Base-by-base conservation (phyloP, 2,888 invertebrate species). In the Dolomedes plantarius region DNA sequence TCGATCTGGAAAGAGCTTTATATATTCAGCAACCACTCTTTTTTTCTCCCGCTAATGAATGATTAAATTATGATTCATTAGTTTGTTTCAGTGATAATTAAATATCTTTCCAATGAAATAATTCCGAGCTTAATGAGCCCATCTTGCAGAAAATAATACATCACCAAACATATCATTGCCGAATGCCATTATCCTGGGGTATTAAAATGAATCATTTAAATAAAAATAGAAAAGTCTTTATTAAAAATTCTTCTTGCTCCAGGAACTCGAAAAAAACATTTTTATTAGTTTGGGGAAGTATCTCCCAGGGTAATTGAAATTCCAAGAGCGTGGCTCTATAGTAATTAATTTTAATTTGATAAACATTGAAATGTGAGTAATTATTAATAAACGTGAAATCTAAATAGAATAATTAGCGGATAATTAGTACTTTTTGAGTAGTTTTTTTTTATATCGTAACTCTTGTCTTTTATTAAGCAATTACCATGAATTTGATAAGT, bases 311-410 rank as follows among this genome's bases (percentile, higher is more conserved):
- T 46, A 46, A 16, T 46, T 46, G 41, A 46, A n/a, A 46, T 46
- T 46, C 16, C 41, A 46, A 16, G 13, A 1, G 2, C 16, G 41
- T 46, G 41, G 2, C n/a, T 41, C 41, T 46, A 11, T 6, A 16
- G 41, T 46, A 46, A 46, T 46, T 46, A 46, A 16, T 46, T 46
- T 46, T 46, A 46, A 46, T 46, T 46, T 46, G 41, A 46, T 46
- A 11, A 46, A 46, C 41, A 46, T 46, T 46, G 9, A 46, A 46
- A 46, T 46, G 41, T 11, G 41, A 46, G 41, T 46, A 5, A 13
- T 46, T 46, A 46, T 46, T 16, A 11, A 16, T 46, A 46, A 46
- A 13, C 16, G 16, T 2, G 16, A 46, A 36, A 36, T 7, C 36
- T 36, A 36, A 36, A 36, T 36, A 36, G 36, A 7, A 36, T 7